Percentiles rank a stretch among this genome's conserved stretches.
These are phyloP conservation scores for Crenichthys baileyi DNA, from an alignment of 2,797 vertebrate genomes.

Conservation along the genomic window DNA sequence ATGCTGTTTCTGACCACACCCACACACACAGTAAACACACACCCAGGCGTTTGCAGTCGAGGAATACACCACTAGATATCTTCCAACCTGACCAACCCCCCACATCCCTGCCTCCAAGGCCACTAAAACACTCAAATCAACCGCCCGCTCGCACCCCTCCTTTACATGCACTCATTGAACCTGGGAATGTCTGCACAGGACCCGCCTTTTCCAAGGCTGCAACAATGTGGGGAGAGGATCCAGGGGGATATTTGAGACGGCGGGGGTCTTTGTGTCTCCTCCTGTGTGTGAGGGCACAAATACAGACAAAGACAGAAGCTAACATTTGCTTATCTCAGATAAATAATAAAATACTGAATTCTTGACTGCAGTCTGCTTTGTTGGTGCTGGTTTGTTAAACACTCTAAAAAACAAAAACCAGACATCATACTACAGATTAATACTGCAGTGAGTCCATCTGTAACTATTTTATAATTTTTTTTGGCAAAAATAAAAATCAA, in stretches of 20 bases:
- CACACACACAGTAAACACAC: constrained; percentile 5
- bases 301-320: constrained; percentile 33
- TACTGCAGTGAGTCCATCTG: not conserved
- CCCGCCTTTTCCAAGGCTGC: constrained; percentile 44
- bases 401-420: not conserved
- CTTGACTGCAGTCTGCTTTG: not conserved
- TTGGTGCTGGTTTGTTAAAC: not conserved
- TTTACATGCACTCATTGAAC: constrained; percentile 63
- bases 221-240: constrained; percentile 60
- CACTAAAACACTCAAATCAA: constrained; percentile 35
- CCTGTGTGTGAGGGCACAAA: constrained; percentile 12
- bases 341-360: not conserved
- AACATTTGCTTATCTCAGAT: not conserved
- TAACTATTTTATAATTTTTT: not conserved
- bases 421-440: not conserved
- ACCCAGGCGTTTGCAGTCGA: constrained; percentile 12
- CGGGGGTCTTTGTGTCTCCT: constrained; percentile 23
- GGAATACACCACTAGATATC: constrained; percentile 33
- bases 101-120: constrained; percentile 7
- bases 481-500: not conserved
- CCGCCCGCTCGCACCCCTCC: constrained; percentile 38
- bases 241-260: constrained; percentile 27
- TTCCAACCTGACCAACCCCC: constrained; percentile 26
- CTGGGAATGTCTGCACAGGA: constrained; percentile 24
- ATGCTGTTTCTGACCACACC: constrained; percentile 37